Conservation (phyloP, 2,113 vertebrate species). For the Craseonycteris thonglongyai region DNA sequence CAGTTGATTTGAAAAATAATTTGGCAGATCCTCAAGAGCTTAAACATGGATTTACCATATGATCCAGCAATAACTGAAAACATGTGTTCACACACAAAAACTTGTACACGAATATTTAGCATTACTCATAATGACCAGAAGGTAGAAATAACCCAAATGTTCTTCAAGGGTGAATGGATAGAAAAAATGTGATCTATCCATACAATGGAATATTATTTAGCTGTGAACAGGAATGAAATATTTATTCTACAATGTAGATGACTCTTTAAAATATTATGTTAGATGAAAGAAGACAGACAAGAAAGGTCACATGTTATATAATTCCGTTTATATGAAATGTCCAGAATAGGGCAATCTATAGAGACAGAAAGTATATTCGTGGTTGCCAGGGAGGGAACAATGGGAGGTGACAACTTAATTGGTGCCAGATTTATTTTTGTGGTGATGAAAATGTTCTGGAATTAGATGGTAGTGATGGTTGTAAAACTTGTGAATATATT, state of each 20-base stretch:
- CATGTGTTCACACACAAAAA: not conserved
- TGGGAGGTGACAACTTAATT: not conserved
- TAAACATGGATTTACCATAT: not conserved
- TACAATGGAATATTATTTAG: not conserved
- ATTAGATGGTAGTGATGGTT: not conserved
- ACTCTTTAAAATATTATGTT: not conserved
- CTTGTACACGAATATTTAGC: not conserved
- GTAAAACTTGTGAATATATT: not conserved
- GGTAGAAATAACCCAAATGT: not conserved
- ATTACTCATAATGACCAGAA: not conserved
- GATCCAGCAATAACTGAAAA: not conserved
- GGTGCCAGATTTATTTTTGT: not conserved
- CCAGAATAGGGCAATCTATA: not conserved
- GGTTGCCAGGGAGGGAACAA: too few species aligned
- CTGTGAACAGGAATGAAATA: not conserved
- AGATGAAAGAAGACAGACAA: not conserved
- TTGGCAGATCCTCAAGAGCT: not conserved
- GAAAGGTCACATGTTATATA: not conserved
- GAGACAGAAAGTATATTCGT: not conserved
- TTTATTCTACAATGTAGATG: not conserved
- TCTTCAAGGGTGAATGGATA: not conserved
- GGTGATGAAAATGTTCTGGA: not conserved
- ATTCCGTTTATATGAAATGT: not conserved
- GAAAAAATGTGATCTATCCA: not conserved
- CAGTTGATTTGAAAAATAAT: not conserved